Evolutionary conservation across 1,140 invertebrate species (phyloP).

Genomic region (Mycetomoellerius zeteki): DNA sequence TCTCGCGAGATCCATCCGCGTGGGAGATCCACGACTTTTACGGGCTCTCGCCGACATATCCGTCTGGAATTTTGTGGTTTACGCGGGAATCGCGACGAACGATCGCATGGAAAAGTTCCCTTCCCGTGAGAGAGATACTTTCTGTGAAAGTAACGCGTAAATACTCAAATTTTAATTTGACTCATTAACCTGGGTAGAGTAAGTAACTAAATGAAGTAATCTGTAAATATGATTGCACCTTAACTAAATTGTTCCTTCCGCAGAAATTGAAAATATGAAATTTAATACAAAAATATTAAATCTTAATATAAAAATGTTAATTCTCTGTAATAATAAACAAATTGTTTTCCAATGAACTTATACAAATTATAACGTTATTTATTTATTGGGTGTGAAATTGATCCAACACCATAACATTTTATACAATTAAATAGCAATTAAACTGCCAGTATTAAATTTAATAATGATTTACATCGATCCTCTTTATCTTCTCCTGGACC

Average conservation of each 20-base stretch:
- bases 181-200: neutral
- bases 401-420: neutral
- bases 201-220: neutral
- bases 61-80: conserved; percentile 52
- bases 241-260: neutral
- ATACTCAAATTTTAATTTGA: conserved; percentile 2
- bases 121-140: neutral
- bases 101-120: neutral
- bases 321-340: neutral
- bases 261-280: neutral
- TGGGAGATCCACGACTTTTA: conserved; percentile 66
- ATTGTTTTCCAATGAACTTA: neutral
- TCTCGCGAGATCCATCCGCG: conserved; percentile 60
- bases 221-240: neutral
- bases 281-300: neutral
- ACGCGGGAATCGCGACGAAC: conserved; percentile 19
- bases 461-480: neutral
- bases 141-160: neutral
- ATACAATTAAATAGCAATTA: neutral
- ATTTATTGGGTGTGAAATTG: conserved; percentile 28
- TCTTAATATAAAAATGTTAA: neutral
- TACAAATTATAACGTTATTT: neutral
- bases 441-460: neutral
- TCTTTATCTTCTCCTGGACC: conserved; percentile 70
- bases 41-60: conserved; percentile 21